Conservation (phyloP, 1,140 invertebrate genomes). For the Eciton burchellii region DNA sequence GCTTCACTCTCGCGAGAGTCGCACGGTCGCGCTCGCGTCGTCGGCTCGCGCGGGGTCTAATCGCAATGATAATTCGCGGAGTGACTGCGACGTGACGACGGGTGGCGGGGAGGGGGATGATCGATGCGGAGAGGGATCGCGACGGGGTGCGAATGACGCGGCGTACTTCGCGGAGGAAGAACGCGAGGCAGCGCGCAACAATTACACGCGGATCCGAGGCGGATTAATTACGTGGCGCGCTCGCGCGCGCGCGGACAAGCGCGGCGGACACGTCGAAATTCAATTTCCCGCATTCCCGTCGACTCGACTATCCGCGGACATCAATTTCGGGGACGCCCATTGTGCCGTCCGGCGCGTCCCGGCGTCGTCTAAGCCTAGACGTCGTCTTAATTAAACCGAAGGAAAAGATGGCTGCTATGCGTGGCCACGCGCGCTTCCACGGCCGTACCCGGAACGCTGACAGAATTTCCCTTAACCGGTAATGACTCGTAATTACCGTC, state of each 20-base stretch:
- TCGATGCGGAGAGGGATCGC: not conserved
- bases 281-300: slow-evolving; percentile 57
- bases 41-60: not conserved
- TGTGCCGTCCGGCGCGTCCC: slow-evolving; percentile 21
- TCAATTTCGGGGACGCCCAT: slow-evolving; percentile 57
- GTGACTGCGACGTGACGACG: not conserved
- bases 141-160: not conserved
- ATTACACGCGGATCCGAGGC: slow-evolving; percentile 19
- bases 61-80: not conserved
- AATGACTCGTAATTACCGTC: slow-evolving; percentile 70
- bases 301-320: slow-evolving; percentile 27
- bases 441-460: slow-evolving; percentile 16
- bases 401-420: slow-evolving; percentile 19
- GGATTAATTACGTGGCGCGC: slow-evolving; percentile 50
- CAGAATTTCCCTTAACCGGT: slow-evolving; percentile 48
- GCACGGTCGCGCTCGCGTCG: not conserved
- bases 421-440: not conserved
- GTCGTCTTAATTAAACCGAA: slow-evolving; percentile 68
- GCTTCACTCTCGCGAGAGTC: not conserved
- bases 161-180: not conserved
- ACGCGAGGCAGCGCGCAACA: not conserved
- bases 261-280: slow-evolving; percentile 12
- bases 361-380: not conserved
- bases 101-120: too few relatives aligned
- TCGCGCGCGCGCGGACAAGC: not conserved